Evolutionary conservation across 1,140 invertebrate genomes (phyloP).

Genomic region (Musca vetustissima): DNA sequence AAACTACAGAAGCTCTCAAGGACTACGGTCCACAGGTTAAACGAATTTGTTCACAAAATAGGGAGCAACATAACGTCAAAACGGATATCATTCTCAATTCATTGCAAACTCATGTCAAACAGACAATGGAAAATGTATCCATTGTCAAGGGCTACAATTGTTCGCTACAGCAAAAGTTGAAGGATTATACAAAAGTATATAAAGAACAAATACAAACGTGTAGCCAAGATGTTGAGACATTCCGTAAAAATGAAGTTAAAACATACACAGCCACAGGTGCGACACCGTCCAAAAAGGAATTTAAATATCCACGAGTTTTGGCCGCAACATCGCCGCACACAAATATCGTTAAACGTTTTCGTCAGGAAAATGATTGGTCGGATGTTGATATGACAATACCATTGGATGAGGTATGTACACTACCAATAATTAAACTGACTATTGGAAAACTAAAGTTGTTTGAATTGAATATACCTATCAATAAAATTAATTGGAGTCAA

Average conservation of each 20-base stretch:
- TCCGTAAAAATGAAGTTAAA: conserved; percentile 56
- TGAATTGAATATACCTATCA: too few relatives aligned
- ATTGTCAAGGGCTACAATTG: conserved; percentile 28
- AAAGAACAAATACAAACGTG: conserved; percentile 38
- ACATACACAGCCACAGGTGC: conserved; percentile 58
- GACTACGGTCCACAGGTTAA: conserved; percentile 27
- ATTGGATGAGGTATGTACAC: conserved; percentile 42
- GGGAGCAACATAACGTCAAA: conserved; percentile 19
- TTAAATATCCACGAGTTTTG: conserved; percentile 63
- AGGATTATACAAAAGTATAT: conserved; percentile 36
- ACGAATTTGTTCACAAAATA: conserved; percentile 26
- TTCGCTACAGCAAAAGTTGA: conserved; percentile 30
- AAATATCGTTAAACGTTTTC: conserved; percentile 64
- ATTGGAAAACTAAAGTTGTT: too few relatives aligned
- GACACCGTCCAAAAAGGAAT: conserved; percentile 66
- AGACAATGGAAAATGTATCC: conserved; percentile 28
- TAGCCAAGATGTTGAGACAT: conserved; percentile 39
- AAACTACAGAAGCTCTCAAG: conserved; percentile 22
- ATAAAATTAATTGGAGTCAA: too few relatives aligned
- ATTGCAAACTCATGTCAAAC: conserved; percentile 31
- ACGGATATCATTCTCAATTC: conserved; percentile 31
- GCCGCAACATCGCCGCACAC: conserved; percentile 69
- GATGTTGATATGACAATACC: conserved; percentile 51
- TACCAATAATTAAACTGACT: too few relatives aligned
- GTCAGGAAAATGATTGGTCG: conserved; percentile 53